phyloP scores from a whole-genome alignment of 2,113 vertebrate species.

The Micromys minutus region DNA sequence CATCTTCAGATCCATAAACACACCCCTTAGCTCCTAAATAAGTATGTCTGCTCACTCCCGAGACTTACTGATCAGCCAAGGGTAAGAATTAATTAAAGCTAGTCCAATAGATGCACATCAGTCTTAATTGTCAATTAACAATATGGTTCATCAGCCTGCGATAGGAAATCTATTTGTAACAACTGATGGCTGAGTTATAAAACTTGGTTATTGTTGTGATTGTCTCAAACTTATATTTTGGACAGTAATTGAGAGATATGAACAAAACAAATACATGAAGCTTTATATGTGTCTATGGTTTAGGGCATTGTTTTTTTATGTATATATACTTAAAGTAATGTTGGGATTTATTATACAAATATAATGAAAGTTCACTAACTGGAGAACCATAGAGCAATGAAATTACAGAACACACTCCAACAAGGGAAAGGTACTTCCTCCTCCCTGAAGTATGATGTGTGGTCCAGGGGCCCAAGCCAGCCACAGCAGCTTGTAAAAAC shows the following conservation, averaged over 20 bases:
- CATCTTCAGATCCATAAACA: slow-evolving; percentile 52
- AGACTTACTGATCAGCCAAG: slow-evolving; percentile 68
- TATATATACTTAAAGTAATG: not conserved
- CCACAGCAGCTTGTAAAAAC: not conserved
- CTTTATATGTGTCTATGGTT: not conserved
- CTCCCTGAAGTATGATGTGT: not conserved
- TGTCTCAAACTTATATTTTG: slow-evolving; percentile 39
- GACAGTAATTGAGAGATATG: slow-evolving; percentile 10
- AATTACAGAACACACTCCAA: not conserved
- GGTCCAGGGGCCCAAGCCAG: not conserved
- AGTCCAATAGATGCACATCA: slow-evolving; percentile 64
- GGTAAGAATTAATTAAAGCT: slow-evolving; percentile 74
- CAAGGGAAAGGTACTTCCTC: not conserved
- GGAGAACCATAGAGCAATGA: not conserved
- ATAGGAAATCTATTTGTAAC: slow-evolving; percentile 67
- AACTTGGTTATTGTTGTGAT: slow-evolving; percentile 51
- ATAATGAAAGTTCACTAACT: not conserved
- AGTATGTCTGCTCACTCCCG: slow-evolving; percentile 52
- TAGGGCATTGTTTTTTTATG: not conserved
- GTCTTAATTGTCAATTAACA: slow-evolving; percentile 73
- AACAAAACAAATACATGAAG: slow-evolving; percentile 25
- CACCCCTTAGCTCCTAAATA: slow-evolving; percentile 55
- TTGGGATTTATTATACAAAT: not conserved
- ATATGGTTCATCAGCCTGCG: slow-evolving; percentile 59
- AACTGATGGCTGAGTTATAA: slow-evolving; percentile 57